Percentiles rank a stretch among this genome's conserved stretches.
phyloP scores from a whole-genome alignment of 2,888 invertebrate genomes.

The Torymus auratus region DNA sequence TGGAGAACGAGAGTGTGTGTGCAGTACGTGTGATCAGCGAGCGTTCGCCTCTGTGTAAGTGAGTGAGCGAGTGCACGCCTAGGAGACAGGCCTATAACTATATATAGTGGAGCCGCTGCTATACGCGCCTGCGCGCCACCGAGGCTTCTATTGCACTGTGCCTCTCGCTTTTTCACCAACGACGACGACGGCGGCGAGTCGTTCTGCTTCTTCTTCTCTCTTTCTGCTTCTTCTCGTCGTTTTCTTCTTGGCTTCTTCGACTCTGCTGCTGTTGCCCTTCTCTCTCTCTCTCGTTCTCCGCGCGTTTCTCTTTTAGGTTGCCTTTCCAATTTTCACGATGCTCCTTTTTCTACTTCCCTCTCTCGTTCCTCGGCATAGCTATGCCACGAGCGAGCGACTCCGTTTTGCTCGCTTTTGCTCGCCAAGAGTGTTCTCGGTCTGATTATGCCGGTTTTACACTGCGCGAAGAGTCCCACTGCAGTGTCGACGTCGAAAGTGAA shows the following conservation, averaged over 20 bases:
- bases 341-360: slow-evolving; percentile 53
- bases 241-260: slow-evolving; percentile 37
- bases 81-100: not conserved
- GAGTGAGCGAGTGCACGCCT: not conserved
- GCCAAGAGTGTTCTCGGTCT: no score
- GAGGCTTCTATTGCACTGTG: no score
- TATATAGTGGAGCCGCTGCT: slow-evolving; percentile 56
- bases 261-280: no score
- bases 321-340: slow-evolving; percentile 34
- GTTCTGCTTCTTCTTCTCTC: slow-evolving; percentile 20
- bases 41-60: not conserved
- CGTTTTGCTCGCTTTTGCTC: no score
- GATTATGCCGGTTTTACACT: slow-evolving; percentile 8
- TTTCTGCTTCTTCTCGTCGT: slow-evolving; percentile 56
- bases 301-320: slow-evolving; percentile 31
- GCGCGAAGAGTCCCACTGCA: not conserved
- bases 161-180: slow-evolving; percentile 44
- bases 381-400: not conserved
- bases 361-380: not conserved
- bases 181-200: slow-evolving; percentile 21
- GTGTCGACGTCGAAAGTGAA: not conserved
- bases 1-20: slow-evolving; percentile 65
- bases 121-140: slow-evolving; percentile 56
- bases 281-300: slow-evolving; percentile 54
- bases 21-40: no score